Base-by-base conservation (phyloP, 2,113 vertebrate species). In the Poeciliopsis occidentalis region DNA sequence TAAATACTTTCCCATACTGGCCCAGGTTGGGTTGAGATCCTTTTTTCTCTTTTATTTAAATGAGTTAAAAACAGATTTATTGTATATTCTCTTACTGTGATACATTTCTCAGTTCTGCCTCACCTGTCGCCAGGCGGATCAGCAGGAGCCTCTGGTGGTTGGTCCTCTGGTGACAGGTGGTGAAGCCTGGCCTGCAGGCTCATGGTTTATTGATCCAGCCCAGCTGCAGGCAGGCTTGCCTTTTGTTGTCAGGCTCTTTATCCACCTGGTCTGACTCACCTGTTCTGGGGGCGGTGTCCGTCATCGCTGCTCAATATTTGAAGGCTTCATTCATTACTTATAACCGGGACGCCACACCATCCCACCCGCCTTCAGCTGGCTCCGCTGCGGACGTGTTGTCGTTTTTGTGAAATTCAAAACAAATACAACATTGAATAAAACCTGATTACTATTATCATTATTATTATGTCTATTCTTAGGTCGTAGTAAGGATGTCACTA, bases 261-360 rank as follows among this genome's bases (percentile, higher is more conserved):
- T 80, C 79, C 83, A 75, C 84, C 83, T n/a, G 17, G 60, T 69
- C 81, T 67, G 79, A 82, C 81, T 88, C 83, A 83, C 81, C 87
- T 85, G 44, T 83, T 86, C 82, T 71, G 72, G 73, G 51, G 79
- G 69, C 63, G 82, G 78, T 75, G 67, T 80, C 75, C 69, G 68
- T 62, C 67, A 73, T 69, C 41, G 11, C 78, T 75, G 87, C 85
- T 88, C 88, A 85, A 83, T 89, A 83, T 91, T 91, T 88, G 81
- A 90, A 85, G 76, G 84, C 85, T 73, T 87, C 54, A 54, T 84
- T 81, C 83, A 89, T 91, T 87, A 84, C 80, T 83, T 71, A 87
- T 83, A 80, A 60, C 81, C 66, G 61, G 63, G 77, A 83, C 78
- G 81, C 64, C 60, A 12, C 54, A 31, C 37, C 60, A 47, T 34